Conservation (phyloP, 2,113 vertebrate genomes). For the Columbina picui region DNA sequence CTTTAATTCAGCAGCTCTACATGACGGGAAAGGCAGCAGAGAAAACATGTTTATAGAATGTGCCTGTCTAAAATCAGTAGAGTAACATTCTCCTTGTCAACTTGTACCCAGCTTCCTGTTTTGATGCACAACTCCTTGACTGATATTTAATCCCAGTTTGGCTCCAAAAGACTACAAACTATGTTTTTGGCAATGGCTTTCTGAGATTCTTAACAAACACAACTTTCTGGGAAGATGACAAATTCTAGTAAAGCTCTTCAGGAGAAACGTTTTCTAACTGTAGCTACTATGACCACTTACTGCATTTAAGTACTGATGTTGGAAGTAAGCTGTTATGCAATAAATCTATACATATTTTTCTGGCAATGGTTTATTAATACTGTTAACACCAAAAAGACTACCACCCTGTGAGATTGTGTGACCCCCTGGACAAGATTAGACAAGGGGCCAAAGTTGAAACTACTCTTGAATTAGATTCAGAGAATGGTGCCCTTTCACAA, state of each 20-base stretch:
- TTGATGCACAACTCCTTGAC: neutral
- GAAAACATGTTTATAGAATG: neutral
- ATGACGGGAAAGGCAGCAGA: neutral
- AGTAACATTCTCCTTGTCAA: neutral
- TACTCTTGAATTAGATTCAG: neutral
- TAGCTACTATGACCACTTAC: neutral
- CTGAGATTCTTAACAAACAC: conserved; percentile 15
- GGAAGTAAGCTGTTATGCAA: neutral
- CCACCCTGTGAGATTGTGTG: accelerated
- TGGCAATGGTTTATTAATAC: neutral
- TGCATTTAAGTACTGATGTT: neutral
- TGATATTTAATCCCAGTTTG: conserved; percentile 16
- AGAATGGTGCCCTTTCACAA: neutral
- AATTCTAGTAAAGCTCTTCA: neutral
- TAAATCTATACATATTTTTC: neutral
- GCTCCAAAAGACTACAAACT: conserved; percentile 37
- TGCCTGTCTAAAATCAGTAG: neutral
- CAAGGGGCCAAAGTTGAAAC: neutral
- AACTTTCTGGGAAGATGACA: neutral
- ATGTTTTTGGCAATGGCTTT: conserved; percentile 13
- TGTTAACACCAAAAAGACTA: neutral
- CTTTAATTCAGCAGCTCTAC: neutral
- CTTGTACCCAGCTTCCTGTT: conserved; percentile 47
- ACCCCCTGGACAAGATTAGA: neutral
- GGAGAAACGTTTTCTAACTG: neutral